phyloP scores from a whole-genome alignment of 2,888 invertebrate species.

The Lasioglossum zephyrum region DNA sequence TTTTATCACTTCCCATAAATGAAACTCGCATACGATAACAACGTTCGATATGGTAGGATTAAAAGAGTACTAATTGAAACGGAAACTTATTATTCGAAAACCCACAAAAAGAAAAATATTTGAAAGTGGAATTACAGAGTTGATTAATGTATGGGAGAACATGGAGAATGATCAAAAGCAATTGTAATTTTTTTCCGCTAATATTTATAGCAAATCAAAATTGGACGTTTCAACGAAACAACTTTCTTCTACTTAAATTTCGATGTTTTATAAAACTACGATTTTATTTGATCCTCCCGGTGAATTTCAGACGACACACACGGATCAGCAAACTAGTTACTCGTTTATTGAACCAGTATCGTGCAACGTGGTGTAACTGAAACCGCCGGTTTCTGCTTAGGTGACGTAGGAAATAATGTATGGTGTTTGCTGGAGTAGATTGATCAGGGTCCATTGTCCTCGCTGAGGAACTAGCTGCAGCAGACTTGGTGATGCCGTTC shows the following conservation, averaged over 20 bases:
- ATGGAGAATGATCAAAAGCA: background rate
- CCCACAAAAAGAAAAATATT: background rate
- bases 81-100: background rate
- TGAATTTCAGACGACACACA: background rate
- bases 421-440: constrained; percentile 19
- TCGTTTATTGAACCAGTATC: constrained; percentile 12
- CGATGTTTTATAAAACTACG: background rate
- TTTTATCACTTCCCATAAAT: background rate
- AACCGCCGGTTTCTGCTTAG: constrained; percentile 5
- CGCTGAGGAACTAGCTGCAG: constrained; percentile 1
- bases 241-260: background rate
- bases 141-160: background rate
- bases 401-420: constrained; percentile 11
- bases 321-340: background rate
- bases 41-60: background rate
- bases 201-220: background rate
- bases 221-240: background rate
- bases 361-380: background rate
- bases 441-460: constrained; percentile 20
- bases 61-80: background rate
- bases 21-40: background rate
- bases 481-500: background rate
- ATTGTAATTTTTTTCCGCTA: too few relatives aligned
- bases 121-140: background rate
- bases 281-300: background rate